Base-by-base conservation (phyloP, 2,113 vertebrate species). In the Oncorhynchus masou region DNA sequence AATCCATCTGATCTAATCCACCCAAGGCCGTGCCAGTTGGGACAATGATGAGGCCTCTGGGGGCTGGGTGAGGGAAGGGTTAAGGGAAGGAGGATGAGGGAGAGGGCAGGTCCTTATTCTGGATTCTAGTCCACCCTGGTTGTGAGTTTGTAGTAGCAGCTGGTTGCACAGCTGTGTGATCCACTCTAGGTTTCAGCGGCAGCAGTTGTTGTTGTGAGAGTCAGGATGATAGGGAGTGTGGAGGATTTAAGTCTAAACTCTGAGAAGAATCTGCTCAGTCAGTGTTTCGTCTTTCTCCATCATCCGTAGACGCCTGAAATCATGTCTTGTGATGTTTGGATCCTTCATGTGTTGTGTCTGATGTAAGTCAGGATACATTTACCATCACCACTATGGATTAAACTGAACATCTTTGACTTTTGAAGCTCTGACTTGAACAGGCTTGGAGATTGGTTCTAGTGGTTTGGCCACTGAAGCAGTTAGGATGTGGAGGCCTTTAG, bases 1-100 rank as follows among this genome's bases (percentile, higher is more conserved):
- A 90, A 90, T 90, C 89, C 85, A 89, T 82, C 85, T 89, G 88
- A 89, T 85, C 62, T 71, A 1, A 54, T 54, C 3, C 51, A 54
- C 51, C 51, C 16, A 54, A 81, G 73, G 76, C 74, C 75, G 62
- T 85, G 85, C 87, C 90, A 91, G 90, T 87, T 83, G 85, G 79
- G 75, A 83, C 81, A 78, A 85, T 74, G 74, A 84, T 83, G 82
- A 81, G 82, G 86, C 79, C 72, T 66, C 7, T 73, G 81, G 66
- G 57, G 66, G 59, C 25, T 12, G 8, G 66, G 25, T 49, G 78
- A 19, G 29, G 59, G 2, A 16, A 39, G 57, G 39, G 59, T 22
- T 31, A 5, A 45, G 49, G 25, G 27, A 19, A 31, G 25, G 29
- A 39, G 31, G 54, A 54, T 24, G 20, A 29, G 54, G n/a, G 71